These are phyloP conservation scores for Bufotes viridis DNA, from an alignment of 2,797 vertebrate species.

Conservation along the genomic window DNA sequence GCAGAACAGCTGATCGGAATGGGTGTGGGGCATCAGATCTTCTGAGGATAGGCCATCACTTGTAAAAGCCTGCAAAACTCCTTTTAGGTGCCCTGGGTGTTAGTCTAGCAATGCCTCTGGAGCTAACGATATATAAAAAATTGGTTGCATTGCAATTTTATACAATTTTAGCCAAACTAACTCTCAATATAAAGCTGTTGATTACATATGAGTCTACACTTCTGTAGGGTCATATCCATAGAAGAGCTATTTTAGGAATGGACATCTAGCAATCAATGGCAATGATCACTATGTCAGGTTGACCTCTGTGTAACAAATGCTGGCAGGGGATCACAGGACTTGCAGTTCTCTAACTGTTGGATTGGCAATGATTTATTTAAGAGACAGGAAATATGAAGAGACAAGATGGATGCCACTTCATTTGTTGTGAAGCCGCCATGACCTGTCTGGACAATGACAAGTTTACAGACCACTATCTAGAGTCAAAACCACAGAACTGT, in stretches of 20 bases:
- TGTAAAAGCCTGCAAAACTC: too few species aligned
- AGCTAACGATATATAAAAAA: too few species aligned
- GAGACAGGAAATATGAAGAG: not conserved
- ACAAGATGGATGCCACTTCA: constrained; percentile 8
- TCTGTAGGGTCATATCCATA: not conserved
- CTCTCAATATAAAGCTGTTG: not conserved
- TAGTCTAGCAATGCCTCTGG: too few species aligned
- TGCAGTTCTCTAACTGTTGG: not conserved
- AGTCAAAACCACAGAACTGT: constrained; percentile 33
- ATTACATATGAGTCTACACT: not conserved
- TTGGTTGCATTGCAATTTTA: too few species aligned
- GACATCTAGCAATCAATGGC: not conserved
- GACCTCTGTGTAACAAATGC: not conserved
- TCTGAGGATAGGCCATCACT: too few species aligned
- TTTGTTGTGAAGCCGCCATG: not conserved
- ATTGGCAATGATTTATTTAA: not conserved
- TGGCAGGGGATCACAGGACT: not conserved
- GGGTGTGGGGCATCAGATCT: too few species aligned
- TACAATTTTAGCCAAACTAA: too few species aligned
- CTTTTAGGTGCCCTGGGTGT: too few species aligned
- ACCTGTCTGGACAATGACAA: not conserved
- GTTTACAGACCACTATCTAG: constrained; percentile 6
- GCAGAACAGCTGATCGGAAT: too few species aligned
- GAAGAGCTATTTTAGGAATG: not conserved
- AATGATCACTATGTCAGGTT: not conserved